Conservation (phyloP, 2,113 vertebrate species). For the Patagioenas fasciata region DNA sequence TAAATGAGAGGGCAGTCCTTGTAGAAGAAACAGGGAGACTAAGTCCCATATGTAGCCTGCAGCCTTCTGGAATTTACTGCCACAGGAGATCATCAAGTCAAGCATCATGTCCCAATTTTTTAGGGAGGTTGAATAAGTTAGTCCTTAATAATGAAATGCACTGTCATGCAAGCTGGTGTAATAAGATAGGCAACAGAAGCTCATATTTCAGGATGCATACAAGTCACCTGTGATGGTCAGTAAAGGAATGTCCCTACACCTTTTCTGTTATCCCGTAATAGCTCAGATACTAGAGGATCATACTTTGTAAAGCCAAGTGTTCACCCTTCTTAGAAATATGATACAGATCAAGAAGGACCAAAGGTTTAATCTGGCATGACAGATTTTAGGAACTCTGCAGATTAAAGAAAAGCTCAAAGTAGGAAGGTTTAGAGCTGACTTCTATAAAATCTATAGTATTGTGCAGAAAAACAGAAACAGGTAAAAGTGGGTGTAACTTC, state of each 20-base stretch:
- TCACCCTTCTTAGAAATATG: neutral
- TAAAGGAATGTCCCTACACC: neutral
- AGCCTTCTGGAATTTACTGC: neutral
- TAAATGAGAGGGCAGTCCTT: neutral
- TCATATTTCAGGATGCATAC: neutral
- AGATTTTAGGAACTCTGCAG: neutral
- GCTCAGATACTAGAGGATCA: neutral
- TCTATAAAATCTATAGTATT: neutral
- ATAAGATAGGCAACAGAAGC: neutral
- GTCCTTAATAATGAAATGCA: neutral
- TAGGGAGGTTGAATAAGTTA: neutral
- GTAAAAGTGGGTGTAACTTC: neutral
- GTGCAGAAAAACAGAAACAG: neutral
- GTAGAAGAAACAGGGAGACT: neutral
- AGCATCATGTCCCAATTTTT: neutral
- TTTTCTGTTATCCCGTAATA: neutral
- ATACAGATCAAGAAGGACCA: neutral
- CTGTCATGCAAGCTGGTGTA: neutral
- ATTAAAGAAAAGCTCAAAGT: neutral
- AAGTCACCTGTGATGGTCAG: neutral
- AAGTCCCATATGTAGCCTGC: neutral
- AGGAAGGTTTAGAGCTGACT: neutral
- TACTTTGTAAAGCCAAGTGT: neutral
- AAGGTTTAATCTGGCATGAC: conserved; percentile 16
- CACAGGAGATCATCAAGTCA: neutral